Evolutionary conservation across 2,888 invertebrate species (phyloP).

Genomic region (Apotomis capreana): DNA sequence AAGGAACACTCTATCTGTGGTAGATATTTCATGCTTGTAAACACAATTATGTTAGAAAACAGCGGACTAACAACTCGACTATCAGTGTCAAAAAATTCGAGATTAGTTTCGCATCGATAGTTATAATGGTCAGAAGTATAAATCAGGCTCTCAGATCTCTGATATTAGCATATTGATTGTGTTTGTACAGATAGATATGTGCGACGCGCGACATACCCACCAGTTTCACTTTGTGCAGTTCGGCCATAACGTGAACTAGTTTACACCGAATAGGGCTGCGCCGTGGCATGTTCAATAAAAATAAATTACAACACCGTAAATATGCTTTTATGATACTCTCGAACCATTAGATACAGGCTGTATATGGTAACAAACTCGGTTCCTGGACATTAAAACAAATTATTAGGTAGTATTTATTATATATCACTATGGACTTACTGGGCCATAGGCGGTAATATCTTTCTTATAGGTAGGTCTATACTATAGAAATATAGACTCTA

Average conservation of each 20-base stretch:
- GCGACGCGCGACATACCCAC: slow-evolving; percentile 60
- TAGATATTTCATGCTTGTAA: too few species aligned
- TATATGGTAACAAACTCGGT: slow-evolving; percentile 54
- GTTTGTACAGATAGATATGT: slow-evolving; percentile 68
- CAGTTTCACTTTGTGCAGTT: slow-evolving; percentile 47
- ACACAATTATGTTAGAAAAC: too few species aligned
- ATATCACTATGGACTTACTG: slow-evolving; percentile 47
- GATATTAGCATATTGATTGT: slow-evolving; percentile 81
- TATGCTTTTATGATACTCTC: slow-evolving; percentile 62
- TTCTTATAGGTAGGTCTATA: slow-evolving; percentile 38
- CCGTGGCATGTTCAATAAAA: slow-evolving; percentile 58
- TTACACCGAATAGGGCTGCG: slow-evolving; percentile 60
- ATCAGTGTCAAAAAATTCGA: background rate
- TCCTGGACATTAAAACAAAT: slow-evolving; percentile 60
- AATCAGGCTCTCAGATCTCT: slow-evolving; percentile 69
- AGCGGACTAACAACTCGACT: background rate
- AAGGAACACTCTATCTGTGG: too few species aligned
- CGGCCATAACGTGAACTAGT: slow-evolving; percentile 57
- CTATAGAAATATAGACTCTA: too few species aligned
- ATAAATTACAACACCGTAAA: slow-evolving; percentile 65
- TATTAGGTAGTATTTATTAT: slow-evolving; percentile 55
- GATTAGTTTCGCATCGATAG: background rate
- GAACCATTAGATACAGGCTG: slow-evolving; percentile 55
- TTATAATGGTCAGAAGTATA: background rate
- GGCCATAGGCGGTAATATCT: slow-evolving; percentile 49